These are phyloP conservation scores for Amphipyra tragopoginis DNA, from an alignment of 2,888 invertebrate species.

Conservation along the genomic window DNA sequence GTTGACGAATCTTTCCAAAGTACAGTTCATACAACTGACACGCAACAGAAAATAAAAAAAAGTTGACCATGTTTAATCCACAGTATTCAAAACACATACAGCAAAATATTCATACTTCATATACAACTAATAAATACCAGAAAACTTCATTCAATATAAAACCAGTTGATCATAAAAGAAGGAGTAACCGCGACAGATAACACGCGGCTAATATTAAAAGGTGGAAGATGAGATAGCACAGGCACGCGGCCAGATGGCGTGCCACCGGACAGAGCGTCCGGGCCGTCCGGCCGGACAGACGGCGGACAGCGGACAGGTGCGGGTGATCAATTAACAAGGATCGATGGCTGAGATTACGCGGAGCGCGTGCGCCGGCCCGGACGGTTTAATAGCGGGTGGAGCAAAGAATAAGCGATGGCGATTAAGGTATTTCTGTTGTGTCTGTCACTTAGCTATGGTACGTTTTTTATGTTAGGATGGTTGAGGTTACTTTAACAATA, in stretches of 20 bases:
- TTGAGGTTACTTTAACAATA: no score
- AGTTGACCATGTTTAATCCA: not conserved
- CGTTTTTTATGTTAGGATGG: no score
- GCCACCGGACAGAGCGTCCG: conserved; percentile 51
- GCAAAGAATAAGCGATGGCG: conserved; percentile 21
- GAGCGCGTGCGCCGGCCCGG: conserved; percentile 72
- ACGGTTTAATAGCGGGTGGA: conserved; percentile 29
- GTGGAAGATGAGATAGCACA: conserved; percentile 61
- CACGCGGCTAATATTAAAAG: conserved; percentile 59
- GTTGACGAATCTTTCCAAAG: not conserved
- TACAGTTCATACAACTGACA: no score
- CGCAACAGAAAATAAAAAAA: no score
- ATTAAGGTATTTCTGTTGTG: not conserved
- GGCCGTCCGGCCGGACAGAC: conserved; percentile 44
- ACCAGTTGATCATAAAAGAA: conserved; percentile 46
- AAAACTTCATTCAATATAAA: conserved; percentile 47
- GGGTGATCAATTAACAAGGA: conserved; percentile 83
- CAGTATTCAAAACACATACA: conserved; percentile 1
- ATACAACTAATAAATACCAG: conserved; percentile 16
- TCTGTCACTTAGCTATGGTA: no score
- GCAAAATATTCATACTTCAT: conserved; percentile 31
- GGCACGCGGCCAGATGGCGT: conserved; percentile 65
- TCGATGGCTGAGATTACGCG: conserved; percentile 78
- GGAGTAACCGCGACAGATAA: conserved; percentile 40
- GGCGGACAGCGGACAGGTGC: conserved; percentile 74